A percentile compares a stretch with the other conserved stretches of the same genome.
phyloP scores from a whole-genome alignment of 2,888 invertebrate genomes.

The Meta bourneti region DNA sequence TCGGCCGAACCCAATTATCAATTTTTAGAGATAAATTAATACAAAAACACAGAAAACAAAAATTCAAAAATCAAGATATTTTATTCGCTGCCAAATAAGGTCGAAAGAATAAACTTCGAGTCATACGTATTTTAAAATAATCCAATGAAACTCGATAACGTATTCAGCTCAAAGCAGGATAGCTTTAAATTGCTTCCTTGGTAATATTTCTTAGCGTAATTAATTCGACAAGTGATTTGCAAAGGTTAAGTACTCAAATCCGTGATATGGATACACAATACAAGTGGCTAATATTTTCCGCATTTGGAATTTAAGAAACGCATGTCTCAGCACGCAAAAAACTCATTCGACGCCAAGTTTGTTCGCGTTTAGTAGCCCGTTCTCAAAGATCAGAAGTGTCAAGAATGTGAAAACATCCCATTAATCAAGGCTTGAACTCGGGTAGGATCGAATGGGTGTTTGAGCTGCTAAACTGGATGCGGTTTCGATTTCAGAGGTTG shows the following conservation, averaged over 20 bases:
- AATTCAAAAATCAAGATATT: too few relatives aligned
- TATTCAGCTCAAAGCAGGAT: neutral
- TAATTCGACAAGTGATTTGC: neutral
- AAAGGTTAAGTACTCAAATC: conserved; percentile 10
- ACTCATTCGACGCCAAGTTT: neutral
- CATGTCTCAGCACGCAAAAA: neutral
- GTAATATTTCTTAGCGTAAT: conserved; percentile 12
- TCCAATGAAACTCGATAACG: neutral
- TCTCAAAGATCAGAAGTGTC: neutral
- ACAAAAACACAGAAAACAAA: too few relatives aligned
- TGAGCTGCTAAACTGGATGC: neutral
- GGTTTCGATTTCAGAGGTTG: conserved; percentile 18
- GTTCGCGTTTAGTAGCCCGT: neutral
- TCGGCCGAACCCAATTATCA: too few relatives aligned
- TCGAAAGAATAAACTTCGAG: too few relatives aligned
- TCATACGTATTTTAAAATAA: too few relatives aligned
- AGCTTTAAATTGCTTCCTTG: neutral
- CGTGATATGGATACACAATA: neutral
- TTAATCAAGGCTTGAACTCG: conserved; percentile 27
- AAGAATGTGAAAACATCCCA: conserved; percentile 22
- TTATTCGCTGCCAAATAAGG: too few relatives aligned
- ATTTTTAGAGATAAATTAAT: too few relatives aligned
- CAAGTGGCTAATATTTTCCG: neutral
- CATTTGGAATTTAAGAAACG: neutral
- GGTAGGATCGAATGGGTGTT: neutral